A percentile compares a stretch with the other conserved stretches of the same genome.
Conservation (phyloP, 1,140 invertebrate genomes). For the Ceratosolen fusciceps region DNA sequence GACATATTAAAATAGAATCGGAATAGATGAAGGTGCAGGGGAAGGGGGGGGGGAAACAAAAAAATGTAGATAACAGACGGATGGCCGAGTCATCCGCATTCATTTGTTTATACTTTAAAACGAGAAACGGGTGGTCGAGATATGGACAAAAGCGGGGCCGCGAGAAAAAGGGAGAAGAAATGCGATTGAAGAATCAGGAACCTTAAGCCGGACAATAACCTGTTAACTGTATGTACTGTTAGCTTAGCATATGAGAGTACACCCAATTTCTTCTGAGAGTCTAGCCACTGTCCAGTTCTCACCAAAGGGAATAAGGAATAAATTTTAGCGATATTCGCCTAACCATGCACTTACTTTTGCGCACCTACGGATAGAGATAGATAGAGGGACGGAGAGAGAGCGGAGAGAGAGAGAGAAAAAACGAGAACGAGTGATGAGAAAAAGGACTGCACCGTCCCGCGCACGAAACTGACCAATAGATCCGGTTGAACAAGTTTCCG, state of each 20-base stretch:
- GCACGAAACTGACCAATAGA: conserved; percentile 71
- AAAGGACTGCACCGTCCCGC: conserved; percentile 51
- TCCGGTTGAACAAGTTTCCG: conserved; percentile 73
- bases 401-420: conserved; percentile 7
- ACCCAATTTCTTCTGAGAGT: conserved; percentile 60
- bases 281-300: conserved; percentile 65
- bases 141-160: conserved; percentile 3
- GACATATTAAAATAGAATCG: neutral
- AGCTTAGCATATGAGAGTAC: neutral
- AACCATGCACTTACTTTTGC: conserved; percentile 28
- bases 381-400: conserved; percentile 36
- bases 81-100: neutral
- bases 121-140: neutral
- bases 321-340: conserved; percentile 32
- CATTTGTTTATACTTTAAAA: neutral
- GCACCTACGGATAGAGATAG: conserved; percentile 28
- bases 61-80: neutral
- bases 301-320: conserved; percentile 56
- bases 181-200: conserved; percentile 35
- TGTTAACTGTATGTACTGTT: conserved; percentile 1
- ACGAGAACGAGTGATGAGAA: conserved; percentile 50
- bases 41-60: neutral
- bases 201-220: conserved; percentile 32
- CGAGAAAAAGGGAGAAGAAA: neutral
- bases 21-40: neutral